These are phyloP conservation scores for Synanthedon tipuliformis DNA, from an alignment of 2,888 invertebrate genomes.

Conservation along the genomic window DNA sequence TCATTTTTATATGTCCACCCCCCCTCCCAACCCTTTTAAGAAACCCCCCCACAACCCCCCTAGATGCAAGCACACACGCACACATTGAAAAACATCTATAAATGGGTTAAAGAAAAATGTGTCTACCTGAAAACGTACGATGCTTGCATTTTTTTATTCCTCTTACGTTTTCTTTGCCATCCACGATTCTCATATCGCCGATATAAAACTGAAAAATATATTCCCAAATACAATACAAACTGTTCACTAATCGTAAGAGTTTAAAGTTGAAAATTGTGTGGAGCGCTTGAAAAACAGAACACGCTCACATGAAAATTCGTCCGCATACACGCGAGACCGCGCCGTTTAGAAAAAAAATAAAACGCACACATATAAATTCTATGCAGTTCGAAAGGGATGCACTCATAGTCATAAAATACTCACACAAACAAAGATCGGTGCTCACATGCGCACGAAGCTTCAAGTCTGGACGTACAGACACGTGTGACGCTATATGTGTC, in stretches of 20 bases:
- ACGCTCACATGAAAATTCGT: conserved; percentile 45
- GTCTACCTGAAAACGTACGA: conserved; percentile 71
- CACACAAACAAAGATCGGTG: conserved; percentile 30
- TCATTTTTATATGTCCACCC: conserved; percentile 67
- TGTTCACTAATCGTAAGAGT: conserved; percentile 9
- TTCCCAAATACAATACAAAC: conserved; percentile 33
- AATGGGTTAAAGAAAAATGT: conserved; percentile 71
- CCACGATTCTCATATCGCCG: conserved; percentile 70
- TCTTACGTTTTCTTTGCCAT: conserved; percentile 67
- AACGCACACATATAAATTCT: conserved; percentile 66
- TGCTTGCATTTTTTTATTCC: conserved; percentile 63
- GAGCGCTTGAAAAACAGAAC: conserved; percentile 39
- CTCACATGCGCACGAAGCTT: conserved; percentile 23
- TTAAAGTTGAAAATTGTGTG: conserved; percentile 23
- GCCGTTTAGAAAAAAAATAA: conserved; percentile 66
- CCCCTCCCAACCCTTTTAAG: conserved; percentile 35
- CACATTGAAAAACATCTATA: conserved; percentile 48
- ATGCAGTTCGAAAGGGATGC: conserved; percentile 70
- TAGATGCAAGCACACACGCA: conserved; percentile 45
- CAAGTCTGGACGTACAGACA: conserved; percentile 40
- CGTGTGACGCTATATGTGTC: conserved; percentile 24
- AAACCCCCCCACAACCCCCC: conserved; percentile 29
- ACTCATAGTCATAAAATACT: conserved; percentile 69
- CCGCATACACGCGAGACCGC: conserved; percentile 40
- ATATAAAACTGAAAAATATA: conserved; percentile 71